Conservation (phyloP, 1,140 invertebrate species). For the Phenacoccus solenopsis region DNA sequence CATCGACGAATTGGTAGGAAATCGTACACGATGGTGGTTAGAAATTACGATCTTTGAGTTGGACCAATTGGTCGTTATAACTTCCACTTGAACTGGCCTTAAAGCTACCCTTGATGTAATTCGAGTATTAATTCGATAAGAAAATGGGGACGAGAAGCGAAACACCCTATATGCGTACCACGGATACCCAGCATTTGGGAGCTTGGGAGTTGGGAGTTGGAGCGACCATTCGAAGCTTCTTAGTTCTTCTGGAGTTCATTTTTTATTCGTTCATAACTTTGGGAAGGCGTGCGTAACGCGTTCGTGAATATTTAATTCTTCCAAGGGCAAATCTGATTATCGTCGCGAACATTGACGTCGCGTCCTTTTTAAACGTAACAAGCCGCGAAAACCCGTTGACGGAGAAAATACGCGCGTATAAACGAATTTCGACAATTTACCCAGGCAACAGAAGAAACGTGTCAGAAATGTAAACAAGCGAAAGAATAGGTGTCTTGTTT, state of each 20-base stretch:
- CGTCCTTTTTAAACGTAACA: too few relatives aligned
- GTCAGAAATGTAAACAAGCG: slow-evolving; percentile 12
- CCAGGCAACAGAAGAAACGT: not conserved
- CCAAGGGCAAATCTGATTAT: too few relatives aligned
- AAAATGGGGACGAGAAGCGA: not conserved
- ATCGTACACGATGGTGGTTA: not conserved
- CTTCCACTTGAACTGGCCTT: not conserved
- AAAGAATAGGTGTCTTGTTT: slow-evolving; percentile 18
- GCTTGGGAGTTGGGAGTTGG: too few relatives aligned
- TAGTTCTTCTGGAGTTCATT: too few relatives aligned
- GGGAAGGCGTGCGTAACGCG: too few relatives aligned
- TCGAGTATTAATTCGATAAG: not conserved
- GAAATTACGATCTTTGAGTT: not conserved
- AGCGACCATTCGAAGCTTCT: too few relatives aligned
- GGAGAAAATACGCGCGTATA: not conserved
- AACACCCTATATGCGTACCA: too few relatives aligned
- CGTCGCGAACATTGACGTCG: too few relatives aligned
- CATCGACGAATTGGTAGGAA: too few relatives aligned
- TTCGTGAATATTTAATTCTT: too few relatives aligned
- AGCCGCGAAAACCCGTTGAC: not conserved
- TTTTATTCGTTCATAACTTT: too few relatives aligned
- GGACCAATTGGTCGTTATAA: not conserved
- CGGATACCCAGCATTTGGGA: too few relatives aligned
- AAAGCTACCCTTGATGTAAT: not conserved
- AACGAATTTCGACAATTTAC: not conserved